Evolutionary conservation across 2,797 vertebrate species (phyloP), one percentile per base, ranked within the genome.

Genomic region (Melanotaenia pygmaea): DNA sequence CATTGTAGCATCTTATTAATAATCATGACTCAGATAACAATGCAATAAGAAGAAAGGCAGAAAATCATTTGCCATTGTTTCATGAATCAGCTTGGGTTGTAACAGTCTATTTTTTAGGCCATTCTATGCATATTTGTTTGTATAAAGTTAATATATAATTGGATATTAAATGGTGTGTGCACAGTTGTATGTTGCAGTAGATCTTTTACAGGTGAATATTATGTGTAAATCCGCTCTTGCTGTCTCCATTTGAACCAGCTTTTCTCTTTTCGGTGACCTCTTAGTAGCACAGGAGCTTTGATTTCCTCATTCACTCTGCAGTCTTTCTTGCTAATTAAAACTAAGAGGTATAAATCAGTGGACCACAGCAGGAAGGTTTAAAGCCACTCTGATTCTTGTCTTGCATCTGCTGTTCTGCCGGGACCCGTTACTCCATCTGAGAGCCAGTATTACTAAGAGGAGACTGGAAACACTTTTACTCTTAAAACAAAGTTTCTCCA

Each of bases 271-370:
- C 0, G 8, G 47, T 9, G 53, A 73, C 60, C 34, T 67, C 64
- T 64, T 32, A 37, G 59, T 32, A 30, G 47, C 70, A 37, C 0
- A 62, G 62, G 72, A 38, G 63, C 28, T 56, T 64, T 30, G 66
- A 77, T 77, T 80, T 32, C 22, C 63, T 38, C 67, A 64, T 61
- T 64, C 74, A 76, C 62, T 76, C 69, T 67, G 60, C 2, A 14
- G 64, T 59, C 38, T 82, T 88, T 77, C 80, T 80, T 74, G 24
- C 77, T 86, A 6, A 81, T 86, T 84, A 72, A 26, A 85, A 65
- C 74, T 5, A 4, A 77, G 34, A 35, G 35, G 59, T 80, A 70
- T 81, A 70, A 80, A 85, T 80, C 80, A 53, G 70, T 38, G 56
- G 50, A 40, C 84, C 75, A 40, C 81, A 76, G 72, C 74, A 69